Evolutionary conservation across 2,888 invertebrate genomes (phyloP), one percentile per base, ranked within the genome.

Genomic region (Formica aserva): DNA sequence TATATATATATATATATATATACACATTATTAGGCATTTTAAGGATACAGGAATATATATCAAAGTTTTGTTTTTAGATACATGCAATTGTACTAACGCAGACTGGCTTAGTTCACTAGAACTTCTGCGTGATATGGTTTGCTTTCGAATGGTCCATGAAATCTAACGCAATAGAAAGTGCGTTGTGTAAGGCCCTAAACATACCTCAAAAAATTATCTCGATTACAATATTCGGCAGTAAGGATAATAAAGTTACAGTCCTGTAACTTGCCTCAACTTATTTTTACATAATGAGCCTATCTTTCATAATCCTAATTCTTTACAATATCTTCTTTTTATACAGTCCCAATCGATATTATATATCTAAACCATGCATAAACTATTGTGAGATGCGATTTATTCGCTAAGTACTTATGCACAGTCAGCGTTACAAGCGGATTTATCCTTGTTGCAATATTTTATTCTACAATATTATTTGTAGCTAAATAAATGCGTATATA

Each of bases 61-160:
- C 74, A 86, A 87, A 89, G 72, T 65, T 83, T 74, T 32, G 48
- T 60, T 35, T 81, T 62, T 76, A 81, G 65, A 78, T 81, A 84
- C 41, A 74, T 78, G 75, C 82, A 82, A 83, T 88, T 85, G 77
- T 86, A 88, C 85, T 90, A 87, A 90, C 86, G 85, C 88, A 89
- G 87, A 85, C 83, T 87, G 87, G 80, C 81, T 83, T 74, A 63
- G 86, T 87, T 86, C 84, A 15, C 26, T 55, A 35, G 86, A 87
- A 85, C 74, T 69, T 87, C 88, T 85, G 86, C 85, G 86, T 91
- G 90, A 91, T 91, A 91, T 90, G 90, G 82, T 91, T 89, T 41
- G 72, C 88, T 85, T 82, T 86, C 66, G 67, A 86, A 85, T 91
- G 90, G 90, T 91, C 90, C 90, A 83, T 89, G 71, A 83, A 84